Evolutionary conservation across 2,888 invertebrate genomes (phyloP).

Genomic region (Brenthis daphne): DNA sequence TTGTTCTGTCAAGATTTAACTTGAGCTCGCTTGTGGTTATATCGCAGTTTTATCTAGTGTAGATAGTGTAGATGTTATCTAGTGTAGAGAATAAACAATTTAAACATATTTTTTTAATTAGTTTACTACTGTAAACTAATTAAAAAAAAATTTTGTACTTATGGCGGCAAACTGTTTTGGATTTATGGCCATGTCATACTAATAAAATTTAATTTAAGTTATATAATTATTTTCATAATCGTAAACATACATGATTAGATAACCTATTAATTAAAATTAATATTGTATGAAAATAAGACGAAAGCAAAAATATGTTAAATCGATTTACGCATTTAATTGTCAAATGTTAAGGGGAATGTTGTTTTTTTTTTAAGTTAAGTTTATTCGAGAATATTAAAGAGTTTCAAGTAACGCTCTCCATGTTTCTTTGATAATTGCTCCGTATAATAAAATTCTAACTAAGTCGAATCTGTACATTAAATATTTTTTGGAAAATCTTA

Average conservation of each 20-base stretch:
- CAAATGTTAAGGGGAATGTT: slow-evolving; percentile 27
- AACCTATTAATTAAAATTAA: slow-evolving; percentile 45
- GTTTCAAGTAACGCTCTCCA: neutral
- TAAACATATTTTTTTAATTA: neutral
- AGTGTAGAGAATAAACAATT: no score
- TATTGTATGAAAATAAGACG: slow-evolving; percentile 41
- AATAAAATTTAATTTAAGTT: neutral
- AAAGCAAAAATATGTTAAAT: slow-evolving; percentile 48
- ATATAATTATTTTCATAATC: slow-evolving; percentile 5
- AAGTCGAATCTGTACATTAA: no score
- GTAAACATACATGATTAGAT: slow-evolving; percentile 36
- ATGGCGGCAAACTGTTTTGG: neutral
- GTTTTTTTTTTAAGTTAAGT: neutral
- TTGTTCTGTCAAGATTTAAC: neutral
- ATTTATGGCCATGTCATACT: neutral
- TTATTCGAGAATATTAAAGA: neutral
- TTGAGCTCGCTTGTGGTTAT: no score
- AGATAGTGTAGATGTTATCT: no score
- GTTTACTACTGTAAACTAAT: neutral
- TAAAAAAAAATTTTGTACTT: no score
- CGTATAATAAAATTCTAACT: no score
- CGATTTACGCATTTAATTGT: slow-evolving; percentile 44
- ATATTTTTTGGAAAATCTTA: no score
- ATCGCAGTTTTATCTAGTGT: no score
- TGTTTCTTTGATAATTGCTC: neutral